These are phyloP conservation scores for Balaenoptera acutorostrata DNA, from an alignment of 2,113 vertebrate genomes.

Conservation along the genomic window DNA sequence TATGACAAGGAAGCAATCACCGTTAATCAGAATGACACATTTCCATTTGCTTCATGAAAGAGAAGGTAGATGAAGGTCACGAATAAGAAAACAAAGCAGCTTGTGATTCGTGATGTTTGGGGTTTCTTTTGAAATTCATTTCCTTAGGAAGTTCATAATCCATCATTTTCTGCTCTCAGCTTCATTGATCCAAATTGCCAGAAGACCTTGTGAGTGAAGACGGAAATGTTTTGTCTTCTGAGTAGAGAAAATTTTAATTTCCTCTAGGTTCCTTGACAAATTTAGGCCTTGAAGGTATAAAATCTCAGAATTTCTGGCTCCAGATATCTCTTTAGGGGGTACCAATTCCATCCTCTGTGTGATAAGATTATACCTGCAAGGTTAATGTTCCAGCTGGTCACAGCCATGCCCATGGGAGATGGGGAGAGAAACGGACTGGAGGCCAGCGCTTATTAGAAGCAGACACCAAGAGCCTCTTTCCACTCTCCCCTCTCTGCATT, in stretches of 20 bases:
- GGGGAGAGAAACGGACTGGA: background rate
- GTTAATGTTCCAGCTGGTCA: background rate
- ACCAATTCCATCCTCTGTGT: background rate
- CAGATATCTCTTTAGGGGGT: background rate
- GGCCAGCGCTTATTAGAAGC: background rate
- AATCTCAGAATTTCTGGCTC: background rate
- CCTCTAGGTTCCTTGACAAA: slow-evolving; percentile 10
- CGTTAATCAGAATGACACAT: slow-evolving; percentile 76
- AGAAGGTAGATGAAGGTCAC: slow-evolving; percentile 74
- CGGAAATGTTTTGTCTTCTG: slow-evolving; percentile 17
- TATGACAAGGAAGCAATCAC: slow-evolving; percentile 76
- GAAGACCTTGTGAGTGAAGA: slow-evolving; percentile 10
- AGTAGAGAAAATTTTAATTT: slow-evolving; percentile 43
- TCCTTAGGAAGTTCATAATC: slow-evolving; percentile 43
- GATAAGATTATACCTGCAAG: background rate
- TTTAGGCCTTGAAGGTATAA: background rate
- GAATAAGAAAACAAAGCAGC: slow-evolving; percentile 67
- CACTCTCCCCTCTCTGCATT: background rate
- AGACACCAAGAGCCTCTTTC: background rate
- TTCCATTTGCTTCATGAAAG: slow-evolving; percentile 60
- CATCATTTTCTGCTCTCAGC: background rate
- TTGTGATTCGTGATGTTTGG: background rate
- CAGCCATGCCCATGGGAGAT: background rate
- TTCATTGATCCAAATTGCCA: background rate
- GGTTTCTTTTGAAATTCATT: slow-evolving; percentile 50